Percentiles rank a stretch among this genome's conserved stretches.
Conservation (phyloP, 2,888 invertebrate species). For the Zygaena filipendulae region DNA sequence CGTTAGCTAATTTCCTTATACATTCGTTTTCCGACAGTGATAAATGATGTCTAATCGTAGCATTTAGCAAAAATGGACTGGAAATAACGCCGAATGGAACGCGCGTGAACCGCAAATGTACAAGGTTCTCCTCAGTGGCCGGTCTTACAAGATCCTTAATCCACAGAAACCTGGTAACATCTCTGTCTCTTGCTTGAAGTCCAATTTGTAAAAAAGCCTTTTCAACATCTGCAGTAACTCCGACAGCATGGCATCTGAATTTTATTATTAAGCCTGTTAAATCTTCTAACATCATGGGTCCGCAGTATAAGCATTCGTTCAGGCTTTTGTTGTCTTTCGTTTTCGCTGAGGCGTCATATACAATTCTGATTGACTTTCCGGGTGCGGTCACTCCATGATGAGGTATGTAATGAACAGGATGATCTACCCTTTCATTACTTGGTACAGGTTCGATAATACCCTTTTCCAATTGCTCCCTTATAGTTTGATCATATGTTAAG, state of each 20-base stretch:
- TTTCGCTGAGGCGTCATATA: conserved; percentile 15
- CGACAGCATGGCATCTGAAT: not conserved
- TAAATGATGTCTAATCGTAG: conserved; percentile 14
- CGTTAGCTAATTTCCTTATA: conserved; percentile 3
- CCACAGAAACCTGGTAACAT: conserved; percentile 1
- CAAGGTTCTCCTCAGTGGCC: conserved; percentile 5
- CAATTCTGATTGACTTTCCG: conserved; percentile 10
- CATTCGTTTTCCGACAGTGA: not conserved
- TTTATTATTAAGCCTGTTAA: too few species aligned
- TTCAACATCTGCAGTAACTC: conserved; percentile 4
- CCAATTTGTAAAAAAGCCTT: conserved; percentile 10
- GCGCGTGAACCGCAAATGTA: conserved; percentile 10
- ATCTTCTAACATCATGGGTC: too few species aligned
- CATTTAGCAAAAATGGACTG: conserved; percentile 17
- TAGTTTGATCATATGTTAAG: conserved; percentile 3
- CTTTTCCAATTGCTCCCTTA: conserved; percentile 5
- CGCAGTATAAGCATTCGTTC: not conserved
- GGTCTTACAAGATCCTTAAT: conserved; percentile 1
- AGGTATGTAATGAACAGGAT: conserved; percentile 15
- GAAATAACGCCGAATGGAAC: conserved; percentile 15
- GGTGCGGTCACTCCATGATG: conserved; percentile 9
- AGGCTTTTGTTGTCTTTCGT: conserved; percentile 2
- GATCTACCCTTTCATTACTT: not conserved
- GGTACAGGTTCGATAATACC: conserved; percentile 6
- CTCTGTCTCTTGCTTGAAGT: conserved; percentile 5